phyloP scores from a whole-genome alignment of 1,140 invertebrate genomes.

The Hestina assimilis region DNA sequence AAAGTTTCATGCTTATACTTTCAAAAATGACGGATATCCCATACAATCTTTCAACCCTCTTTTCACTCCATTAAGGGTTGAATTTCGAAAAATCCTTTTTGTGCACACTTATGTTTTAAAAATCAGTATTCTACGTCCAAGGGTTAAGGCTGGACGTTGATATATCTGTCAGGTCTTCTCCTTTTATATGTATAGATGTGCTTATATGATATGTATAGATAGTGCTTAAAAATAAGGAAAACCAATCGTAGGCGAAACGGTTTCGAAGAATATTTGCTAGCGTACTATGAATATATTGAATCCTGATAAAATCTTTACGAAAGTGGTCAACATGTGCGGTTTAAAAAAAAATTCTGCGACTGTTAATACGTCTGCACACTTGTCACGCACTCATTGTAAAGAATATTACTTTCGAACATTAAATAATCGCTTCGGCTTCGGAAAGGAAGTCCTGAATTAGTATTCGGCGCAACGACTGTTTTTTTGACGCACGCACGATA shows the following conservation, averaged over 20 bases:
- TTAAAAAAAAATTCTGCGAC: slow-evolving; percentile 30
- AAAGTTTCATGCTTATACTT: too few relatives aligned
- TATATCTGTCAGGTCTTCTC: neutral
- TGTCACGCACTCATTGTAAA: slow-evolving; percentile 46
- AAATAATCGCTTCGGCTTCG: slow-evolving; percentile 49
- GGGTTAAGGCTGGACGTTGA: too few relatives aligned
- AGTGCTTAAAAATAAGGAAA: neutral
- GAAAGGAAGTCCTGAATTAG: slow-evolving; percentile 58
- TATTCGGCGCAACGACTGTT: slow-evolving; percentile 28
- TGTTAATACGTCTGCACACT: slow-evolving; percentile 35
- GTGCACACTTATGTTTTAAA: too few relatives aligned
- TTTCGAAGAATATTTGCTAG: slow-evolving; percentile 1
- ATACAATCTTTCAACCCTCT: too few relatives aligned
- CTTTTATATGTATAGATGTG: too few relatives aligned
- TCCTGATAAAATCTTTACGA: slow-evolving; percentile 36
- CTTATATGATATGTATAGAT: neutral
- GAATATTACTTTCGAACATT: slow-evolving; percentile 38
- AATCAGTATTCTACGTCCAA: too few relatives aligned
- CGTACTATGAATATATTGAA: slow-evolving; percentile 15
- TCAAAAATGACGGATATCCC: too few relatives aligned
- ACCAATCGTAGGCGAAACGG: neutral
- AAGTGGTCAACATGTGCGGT: slow-evolving; percentile 37
- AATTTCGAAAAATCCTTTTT: too few relatives aligned
- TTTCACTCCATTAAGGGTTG: too few relatives aligned
- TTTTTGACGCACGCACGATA: slow-evolving; percentile 35